phyloP scores from a whole-genome alignment of 2,888 invertebrate species.

The Pherbina coryleti region DNA sequence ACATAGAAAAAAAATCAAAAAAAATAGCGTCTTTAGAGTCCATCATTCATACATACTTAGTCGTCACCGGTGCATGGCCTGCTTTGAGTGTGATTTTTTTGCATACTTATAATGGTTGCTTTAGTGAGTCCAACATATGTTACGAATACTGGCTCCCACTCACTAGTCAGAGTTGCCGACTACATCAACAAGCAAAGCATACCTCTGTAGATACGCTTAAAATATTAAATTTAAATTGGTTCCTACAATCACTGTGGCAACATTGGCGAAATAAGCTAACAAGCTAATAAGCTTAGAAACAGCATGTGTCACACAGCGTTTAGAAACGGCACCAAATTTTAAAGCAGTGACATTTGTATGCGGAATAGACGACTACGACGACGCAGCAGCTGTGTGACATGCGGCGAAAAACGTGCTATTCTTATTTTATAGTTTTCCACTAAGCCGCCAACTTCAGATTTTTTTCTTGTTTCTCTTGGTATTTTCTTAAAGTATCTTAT shows the following conservation, averaged over 20 bases:
- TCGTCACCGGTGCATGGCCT: not conserved
- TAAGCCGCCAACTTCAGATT: not conserved
- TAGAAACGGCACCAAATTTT: not conserved
- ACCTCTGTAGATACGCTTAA: too few species aligned
- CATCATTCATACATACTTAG: slow-evolving; percentile 12
- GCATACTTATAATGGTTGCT: not conserved
- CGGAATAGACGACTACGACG: not conserved
- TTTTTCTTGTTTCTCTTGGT: too few species aligned
- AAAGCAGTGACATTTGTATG: not conserved
- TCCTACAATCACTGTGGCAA: too few species aligned
- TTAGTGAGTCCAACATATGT: too few species aligned
- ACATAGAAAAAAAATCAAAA: not conserved
- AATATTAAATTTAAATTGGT: too few species aligned
- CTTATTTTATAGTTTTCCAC: not conserved
- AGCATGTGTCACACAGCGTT: too few species aligned
- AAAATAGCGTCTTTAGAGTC: not conserved
- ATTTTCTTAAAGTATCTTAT: too few species aligned
- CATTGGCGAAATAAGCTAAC: too few species aligned
- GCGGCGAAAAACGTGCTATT: slow-evolving; percentile 10
- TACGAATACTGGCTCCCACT: too few species aligned
- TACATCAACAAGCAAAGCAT: too few species aligned
- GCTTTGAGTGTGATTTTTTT: not conserved
- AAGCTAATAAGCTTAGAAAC: too few species aligned
- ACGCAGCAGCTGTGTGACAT: not conserved
- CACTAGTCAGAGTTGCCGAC: too few species aligned